phyloP scores from a whole-genome alignment of 1,140 invertebrate genomes.

The Cyphomyrmex costatus region DNA sequence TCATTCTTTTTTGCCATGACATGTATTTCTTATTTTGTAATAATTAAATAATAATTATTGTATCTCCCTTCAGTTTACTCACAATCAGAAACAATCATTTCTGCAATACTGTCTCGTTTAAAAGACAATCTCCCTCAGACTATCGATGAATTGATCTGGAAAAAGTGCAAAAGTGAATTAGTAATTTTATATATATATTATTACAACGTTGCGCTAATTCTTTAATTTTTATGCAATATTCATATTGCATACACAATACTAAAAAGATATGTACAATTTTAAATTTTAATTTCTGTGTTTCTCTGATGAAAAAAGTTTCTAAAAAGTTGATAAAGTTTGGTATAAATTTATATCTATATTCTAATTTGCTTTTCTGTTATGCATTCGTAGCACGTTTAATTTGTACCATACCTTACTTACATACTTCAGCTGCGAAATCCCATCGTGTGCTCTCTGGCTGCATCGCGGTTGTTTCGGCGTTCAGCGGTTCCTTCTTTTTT shows the following conservation, averaged over 20 bases:
- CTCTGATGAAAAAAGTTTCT: not conserved
- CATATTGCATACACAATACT: too few species aligned
- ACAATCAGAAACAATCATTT: not conserved
- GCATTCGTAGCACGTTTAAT: slow-evolving; percentile 61
- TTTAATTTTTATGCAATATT: not conserved
- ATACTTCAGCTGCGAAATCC: slow-evolving; percentile 2
- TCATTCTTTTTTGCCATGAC: not conserved
- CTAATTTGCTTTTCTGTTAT: slow-evolving; percentile 49
- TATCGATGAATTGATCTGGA: not conserved
- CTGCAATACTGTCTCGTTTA: not conserved
- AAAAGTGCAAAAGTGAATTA: not conserved
- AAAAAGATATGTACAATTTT: too few species aligned
- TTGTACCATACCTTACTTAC: slow-evolving; percentile 2
- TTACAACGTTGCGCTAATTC: not conserved
- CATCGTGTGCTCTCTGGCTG: slow-evolving; percentile 6
- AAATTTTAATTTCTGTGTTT: not conserved
- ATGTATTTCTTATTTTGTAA: not conserved
- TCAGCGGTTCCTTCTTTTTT: not conserved
- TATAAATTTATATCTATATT: not conserved
- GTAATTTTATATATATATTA: not conserved
- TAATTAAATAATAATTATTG: too few species aligned
- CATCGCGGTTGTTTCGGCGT: not conserved
- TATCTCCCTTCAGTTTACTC: not conserved
- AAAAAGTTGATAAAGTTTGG: not conserved
- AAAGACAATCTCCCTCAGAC: not conserved